A percentile compares a stretch with the other conserved stretches of the same genome.
phyloP scores from a whole-genome alignment of 1,140 invertebrate species.

The Hyposmocoma kahamanoa region DNA sequence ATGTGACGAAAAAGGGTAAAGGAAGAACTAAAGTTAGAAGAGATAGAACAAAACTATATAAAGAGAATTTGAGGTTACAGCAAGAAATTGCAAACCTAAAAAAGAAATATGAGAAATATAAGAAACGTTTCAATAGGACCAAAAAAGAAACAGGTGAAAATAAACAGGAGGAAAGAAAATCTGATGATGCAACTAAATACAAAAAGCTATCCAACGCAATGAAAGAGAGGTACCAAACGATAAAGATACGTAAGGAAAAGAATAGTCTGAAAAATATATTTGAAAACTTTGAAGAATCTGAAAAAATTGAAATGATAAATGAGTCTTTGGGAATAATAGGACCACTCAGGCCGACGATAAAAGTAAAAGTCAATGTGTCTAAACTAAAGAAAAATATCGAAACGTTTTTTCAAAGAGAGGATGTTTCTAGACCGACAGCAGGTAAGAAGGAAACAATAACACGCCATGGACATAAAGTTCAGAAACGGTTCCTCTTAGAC shows the following conservation, averaged over 20 bases:
- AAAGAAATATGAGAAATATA: conserved; percentile 5
- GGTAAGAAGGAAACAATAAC: conserved; percentile 3
- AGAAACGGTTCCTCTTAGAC: conserved; percentile 4
- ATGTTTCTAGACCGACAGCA: conserved; percentile 5
- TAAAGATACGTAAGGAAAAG: conserved; percentile 3
- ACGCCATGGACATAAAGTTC: neutral
- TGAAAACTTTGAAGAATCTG: neutral
- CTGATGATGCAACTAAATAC: conserved; percentile 3
- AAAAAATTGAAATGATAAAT: neutral
- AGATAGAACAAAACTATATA: conserved; percentile 5
- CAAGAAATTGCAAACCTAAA: conserved; percentile 1
- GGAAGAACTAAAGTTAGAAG: conserved; percentile 3
- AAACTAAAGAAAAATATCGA: neutral
- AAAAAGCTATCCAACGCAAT: conserved; percentile 1
- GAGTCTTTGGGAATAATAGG: conserved; percentile 3
- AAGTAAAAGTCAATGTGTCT: conserved; percentile 1
- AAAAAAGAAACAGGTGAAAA: neutral
- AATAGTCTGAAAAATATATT: conserved; percentile 1
- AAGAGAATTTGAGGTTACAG: conserved; percentile 3
- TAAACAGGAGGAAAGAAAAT: neutral
- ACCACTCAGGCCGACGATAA: neutral
- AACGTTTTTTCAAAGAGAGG: conserved; percentile 1
- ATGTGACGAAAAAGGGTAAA: neutral
- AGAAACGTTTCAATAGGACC: conserved; percentile 3
- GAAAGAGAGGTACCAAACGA: conserved; percentile 1